These are phyloP conservation scores for Drosophila robusta DNA, from an alignment of 2,888 invertebrate species.

Conservation along the genomic window DNA sequence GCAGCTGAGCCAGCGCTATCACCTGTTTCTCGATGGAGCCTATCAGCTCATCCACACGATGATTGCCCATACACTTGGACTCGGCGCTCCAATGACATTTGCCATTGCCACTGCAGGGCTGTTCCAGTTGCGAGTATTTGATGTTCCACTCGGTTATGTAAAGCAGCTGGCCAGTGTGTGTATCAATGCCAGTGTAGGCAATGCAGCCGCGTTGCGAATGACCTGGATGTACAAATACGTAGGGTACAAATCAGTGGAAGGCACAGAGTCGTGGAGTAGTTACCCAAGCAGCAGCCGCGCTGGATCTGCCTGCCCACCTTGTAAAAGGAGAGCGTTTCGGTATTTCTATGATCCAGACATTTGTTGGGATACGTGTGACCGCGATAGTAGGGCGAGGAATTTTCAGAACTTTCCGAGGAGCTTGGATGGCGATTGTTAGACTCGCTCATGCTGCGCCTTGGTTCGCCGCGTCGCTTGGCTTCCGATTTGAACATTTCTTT, in stretches of 20 bases:
- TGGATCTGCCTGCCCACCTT: conserved; percentile 88
- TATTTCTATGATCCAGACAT: conserved; percentile 86
- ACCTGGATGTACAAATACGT: conserved; percentile 83
- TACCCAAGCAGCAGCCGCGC: conserved; percentile 90
- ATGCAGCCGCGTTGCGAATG: conserved; percentile 91
- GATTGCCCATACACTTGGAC: conserved; percentile 81
- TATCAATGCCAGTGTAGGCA: conserved; percentile 91
- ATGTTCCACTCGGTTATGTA: conserved; percentile 92
- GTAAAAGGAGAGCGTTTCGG: conserved; percentile 86
- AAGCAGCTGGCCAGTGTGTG: conserved; percentile 89
- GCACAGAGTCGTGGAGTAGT: neutral
- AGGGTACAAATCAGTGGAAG: neutral
- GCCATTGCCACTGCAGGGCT: conserved; percentile 80
- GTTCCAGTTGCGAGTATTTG: conserved; percentile 84
- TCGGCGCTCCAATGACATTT: conserved; percentile 83
- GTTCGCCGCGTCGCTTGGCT: conserved; percentile 86
- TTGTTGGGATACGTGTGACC: conserved; percentile 82
- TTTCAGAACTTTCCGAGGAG: conserved; percentile 87
- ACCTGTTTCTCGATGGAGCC: conserved; percentile 91
- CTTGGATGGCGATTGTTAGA: conserved; percentile 85
- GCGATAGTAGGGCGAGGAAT: conserved; percentile 84
- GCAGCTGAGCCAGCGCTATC: conserved; percentile 88
- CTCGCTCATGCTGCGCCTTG: conserved; percentile 86
- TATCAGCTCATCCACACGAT: conserved; percentile 84
- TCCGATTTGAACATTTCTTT: conserved; percentile 91